Base-by-base conservation (phyloP, 2,888 invertebrate species). In the Volucella inanis region DNA sequence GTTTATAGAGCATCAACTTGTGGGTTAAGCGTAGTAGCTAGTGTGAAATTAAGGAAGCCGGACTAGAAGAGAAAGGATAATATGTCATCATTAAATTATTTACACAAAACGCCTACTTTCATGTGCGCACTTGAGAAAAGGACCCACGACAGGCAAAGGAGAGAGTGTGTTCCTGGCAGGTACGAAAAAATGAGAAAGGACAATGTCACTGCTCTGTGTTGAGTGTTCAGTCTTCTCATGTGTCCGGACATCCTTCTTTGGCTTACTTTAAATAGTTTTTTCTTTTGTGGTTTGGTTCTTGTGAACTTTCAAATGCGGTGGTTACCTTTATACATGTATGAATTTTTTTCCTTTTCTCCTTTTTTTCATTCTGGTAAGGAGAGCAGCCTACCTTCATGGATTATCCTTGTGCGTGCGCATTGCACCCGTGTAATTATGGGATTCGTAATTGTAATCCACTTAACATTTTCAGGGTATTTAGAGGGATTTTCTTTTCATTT, bases 41-140 rank as follows among this genome's bases (percentile, higher is more conserved):
- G 72, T 50, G 59, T 74, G 55, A 68, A 83, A 83, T 83, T 83
- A 83, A 83, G 67, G 61, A 72, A 83, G 45, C 71, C 59, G 55
- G 31, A 74, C 67, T 31, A 61, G 39, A 64, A 57, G 50, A 50
- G 76, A 55, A 74, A 57, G 74, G 81, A 85, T 85, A 85, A 85
- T 77, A 72, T 81, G 85, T 81, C 81, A 77, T 85, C 80, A 85
- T 81, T 85, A 77, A 85, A 77, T 76, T 77, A 81, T 85, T 85
- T 81, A 81, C 76, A 85, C 85, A 77, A 81, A 81, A 81, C 76
- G 85, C 85, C 85, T 85, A 76, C 85, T 77, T 84, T 84, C 74
- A 61, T 61, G 41, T 59, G 80, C 54, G 50, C 68, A 80, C 80
- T 76, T 76, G 43, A 80, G 49, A 61, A 49, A 67, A 85, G 72